Evolutionary conservation across 2,888 invertebrate genomes (phyloP), one percentile per base, ranked within the genome.

Genomic region (Orchesella flavescens): DNA sequence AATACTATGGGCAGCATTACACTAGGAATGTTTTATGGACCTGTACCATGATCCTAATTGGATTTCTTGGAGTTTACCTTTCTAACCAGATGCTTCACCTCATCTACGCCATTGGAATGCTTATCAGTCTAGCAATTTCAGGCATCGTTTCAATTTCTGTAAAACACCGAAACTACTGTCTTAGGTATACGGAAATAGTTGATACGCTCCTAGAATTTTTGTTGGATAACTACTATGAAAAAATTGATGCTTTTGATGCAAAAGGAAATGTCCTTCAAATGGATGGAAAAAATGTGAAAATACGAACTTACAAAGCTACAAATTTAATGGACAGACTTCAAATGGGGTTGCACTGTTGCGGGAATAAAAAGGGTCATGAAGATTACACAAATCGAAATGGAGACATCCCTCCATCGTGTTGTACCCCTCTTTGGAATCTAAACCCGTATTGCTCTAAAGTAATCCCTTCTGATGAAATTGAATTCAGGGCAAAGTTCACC

Each of bases 401-500:
- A 0, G n/a, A 10, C 0, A 46, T 75, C 13, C 75, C 75, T 12
- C 15, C 49, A 2, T 53, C 65, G 12, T 75, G 75, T 15, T 75
- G 75, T 43, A 75, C 65, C 10, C 75, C 65, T 17, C 66, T 75
- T 1, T 75, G 75, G 75, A 75, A 75, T 46, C 46, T 75, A 0
- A 65, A 75, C 19, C 75, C 75, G n/a, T 63, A 65, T 21, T 75
- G 75, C 21, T 53, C 75, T 15, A 65, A 24, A 13, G 65, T 19
- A 10, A 43, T 75, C 24, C 75, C 75, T 0, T 46, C 17, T 7
- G 66, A 75, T 21, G 44, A 63, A 17, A 9, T 15, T 0, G 75
- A 75, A 19, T 66, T 63, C 23, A 9, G 46, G 19, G 49, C 65
- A 12, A 75, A 75, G 63, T 23, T 75, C 5, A 46, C 5, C 9